These are phyloP conservation scores for Lacanobia oleracea DNA, from an alignment of 2,888 invertebrate genomes.

Conservation along the genomic window DNA sequence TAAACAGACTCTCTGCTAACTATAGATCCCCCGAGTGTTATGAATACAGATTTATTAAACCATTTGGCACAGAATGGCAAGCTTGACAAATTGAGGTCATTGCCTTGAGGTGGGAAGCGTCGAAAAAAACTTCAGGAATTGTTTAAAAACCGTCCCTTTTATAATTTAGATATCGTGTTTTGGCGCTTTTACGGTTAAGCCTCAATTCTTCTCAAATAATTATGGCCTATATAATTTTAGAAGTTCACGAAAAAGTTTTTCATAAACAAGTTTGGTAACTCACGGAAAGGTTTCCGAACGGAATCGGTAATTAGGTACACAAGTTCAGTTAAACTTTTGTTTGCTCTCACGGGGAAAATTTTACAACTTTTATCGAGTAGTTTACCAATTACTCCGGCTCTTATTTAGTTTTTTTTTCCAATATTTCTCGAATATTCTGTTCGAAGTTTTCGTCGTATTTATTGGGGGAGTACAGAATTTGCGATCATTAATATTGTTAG, in stretches of 20 bases:
- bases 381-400: slow-evolving; percentile 59
- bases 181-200: slow-evolving; percentile 65
- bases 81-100: slow-evolving; percentile 78
- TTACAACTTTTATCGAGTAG: slow-evolving; percentile 71
- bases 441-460: slow-evolving; percentile 29
- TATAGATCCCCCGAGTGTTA: neutral
- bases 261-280: slow-evolving; percentile 77
- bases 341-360: slow-evolving; percentile 68
- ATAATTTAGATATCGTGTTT: slow-evolving; percentile 83
- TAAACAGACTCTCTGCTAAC: no score
- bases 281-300: slow-evolving; percentile 72
- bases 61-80: slow-evolving; percentile 68
- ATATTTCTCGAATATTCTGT: slow-evolving; percentile 35
- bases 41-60: slow-evolving; percentile 17
- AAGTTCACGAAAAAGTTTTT: slow-evolving; percentile 76
- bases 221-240: slow-evolving; percentile 81
- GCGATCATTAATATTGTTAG: slow-evolving; percentile 15
- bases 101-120: slow-evolving; percentile 75
- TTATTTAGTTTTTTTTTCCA: slow-evolving; percentile 38
- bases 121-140: slow-evolving; percentile 81
- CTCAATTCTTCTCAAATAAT: slow-evolving; percentile 78
- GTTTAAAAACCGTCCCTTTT: slow-evolving; percentile 81
- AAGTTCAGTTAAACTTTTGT: slow-evolving; percentile 77
- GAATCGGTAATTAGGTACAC: slow-evolving; percentile 83
- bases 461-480: slow-evolving; percentile 1